These are phyloP conservation scores for Aphidius colemani DNA, from an alignment of 2,888 invertebrate genomes.

Conservation along the genomic window DNA sequence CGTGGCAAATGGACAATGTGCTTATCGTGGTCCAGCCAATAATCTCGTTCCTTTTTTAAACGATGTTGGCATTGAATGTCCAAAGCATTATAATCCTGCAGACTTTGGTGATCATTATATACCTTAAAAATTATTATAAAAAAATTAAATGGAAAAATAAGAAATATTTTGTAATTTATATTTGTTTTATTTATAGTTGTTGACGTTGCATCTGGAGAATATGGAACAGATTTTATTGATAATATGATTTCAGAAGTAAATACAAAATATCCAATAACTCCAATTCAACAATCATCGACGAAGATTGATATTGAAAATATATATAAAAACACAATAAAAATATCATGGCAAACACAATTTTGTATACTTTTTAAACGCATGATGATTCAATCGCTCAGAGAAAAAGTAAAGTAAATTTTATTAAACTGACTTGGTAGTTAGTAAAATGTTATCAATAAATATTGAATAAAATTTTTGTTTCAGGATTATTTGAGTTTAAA, in stretches of 20 bases:
- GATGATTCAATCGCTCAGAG: constrained; percentile 76
- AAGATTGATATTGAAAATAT: constrained; percentile 49
- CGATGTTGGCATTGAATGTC: constrained; percentile 80
- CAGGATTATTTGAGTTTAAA: constrained; percentile 76
- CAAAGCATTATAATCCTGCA: constrained; percentile 92
- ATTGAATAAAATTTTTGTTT: constrained; percentile 37
- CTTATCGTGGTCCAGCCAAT: constrained; percentile 81
- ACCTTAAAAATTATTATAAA: not conserved
- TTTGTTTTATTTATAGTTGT: constrained; percentile 54
- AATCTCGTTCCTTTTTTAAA: constrained; percentile 83
- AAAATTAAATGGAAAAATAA: not conserved
- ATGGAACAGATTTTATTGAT: constrained; percentile 71
- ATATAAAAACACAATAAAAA: constrained; percentile 64
- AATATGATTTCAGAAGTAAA: constrained; percentile 72
- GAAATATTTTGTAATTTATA: too few species aligned
- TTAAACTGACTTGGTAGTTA: too few species aligned
- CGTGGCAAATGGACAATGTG: constrained; percentile 85
- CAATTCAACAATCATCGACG: constrained; percentile 34
- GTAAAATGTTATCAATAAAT: too few species aligned
- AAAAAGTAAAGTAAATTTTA: constrained; percentile 64
- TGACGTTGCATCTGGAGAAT: constrained; percentile 81
- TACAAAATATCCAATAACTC: constrained; percentile 51
- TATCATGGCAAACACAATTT: constrained; percentile 72
- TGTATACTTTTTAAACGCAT: constrained; percentile 70
- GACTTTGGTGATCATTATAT: constrained; percentile 79